Conservation (phyloP, 2,113 vertebrate species). For the Dasyornis broadbenti region DNA sequence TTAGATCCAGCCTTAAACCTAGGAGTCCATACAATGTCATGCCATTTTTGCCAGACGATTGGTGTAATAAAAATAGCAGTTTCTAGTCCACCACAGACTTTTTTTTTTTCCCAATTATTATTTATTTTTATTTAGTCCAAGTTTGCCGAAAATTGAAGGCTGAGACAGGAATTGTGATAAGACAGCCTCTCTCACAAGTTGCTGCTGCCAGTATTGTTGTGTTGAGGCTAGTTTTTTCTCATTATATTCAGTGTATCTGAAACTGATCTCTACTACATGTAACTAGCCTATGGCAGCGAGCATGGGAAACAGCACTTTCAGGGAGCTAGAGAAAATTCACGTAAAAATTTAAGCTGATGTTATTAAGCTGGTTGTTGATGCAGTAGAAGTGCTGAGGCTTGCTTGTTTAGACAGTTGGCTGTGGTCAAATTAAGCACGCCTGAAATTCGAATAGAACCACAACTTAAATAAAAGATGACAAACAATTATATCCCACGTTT, state of each 20-base stretch:
- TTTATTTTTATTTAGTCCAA: neutral
- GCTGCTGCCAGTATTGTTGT: neutral
- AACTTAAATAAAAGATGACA: conserved; percentile 33
- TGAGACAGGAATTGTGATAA: neutral
- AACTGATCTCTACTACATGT: neutral
- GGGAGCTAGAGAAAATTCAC: neutral
- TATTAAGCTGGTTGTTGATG: neutral
- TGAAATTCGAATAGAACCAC: neutral
- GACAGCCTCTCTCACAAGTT: neutral
- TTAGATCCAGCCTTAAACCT: neutral
- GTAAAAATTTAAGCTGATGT: neutral
- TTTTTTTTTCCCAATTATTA: neutral
- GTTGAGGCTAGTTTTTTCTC: neutral
- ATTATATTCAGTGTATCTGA: neutral
- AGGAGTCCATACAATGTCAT: neutral
- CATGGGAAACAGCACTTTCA: neutral
- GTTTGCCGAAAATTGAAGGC: neutral
- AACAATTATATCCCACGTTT: neutral
- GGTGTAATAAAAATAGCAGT: neutral
- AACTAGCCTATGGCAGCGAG: neutral
- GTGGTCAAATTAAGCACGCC: conserved; percentile 4
- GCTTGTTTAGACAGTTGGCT: conserved; percentile 1
- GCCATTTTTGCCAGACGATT: neutral
- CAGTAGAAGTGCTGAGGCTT: neutral
- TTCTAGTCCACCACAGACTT: neutral